A percentile compares a stretch with the other conserved stretches of the same genome.
Conservation (phyloP, 2,888 invertebrate species). For the Shargacucullia verbasci region DNA sequence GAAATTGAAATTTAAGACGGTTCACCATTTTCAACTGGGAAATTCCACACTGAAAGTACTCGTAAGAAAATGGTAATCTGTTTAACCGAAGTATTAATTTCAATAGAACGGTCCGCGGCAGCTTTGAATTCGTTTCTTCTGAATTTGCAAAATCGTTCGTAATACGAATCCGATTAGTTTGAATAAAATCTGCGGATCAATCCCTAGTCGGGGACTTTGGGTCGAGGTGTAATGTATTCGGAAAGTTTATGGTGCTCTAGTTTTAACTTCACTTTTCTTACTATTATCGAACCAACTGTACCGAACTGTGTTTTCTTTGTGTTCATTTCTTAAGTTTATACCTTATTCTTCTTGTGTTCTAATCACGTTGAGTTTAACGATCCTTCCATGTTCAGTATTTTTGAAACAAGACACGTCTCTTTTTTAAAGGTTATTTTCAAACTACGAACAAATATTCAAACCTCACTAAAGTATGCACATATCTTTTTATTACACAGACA, state of each 20-base stretch:
- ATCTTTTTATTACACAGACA: too few species aligned
- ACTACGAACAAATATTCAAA: not conserved
- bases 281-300: conserved; percentile 17
- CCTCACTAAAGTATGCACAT: too few species aligned
- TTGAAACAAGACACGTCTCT: too few species aligned
- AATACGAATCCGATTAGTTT: conserved; percentile 74
- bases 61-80: conserved; percentile 64
- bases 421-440: too few species aligned
- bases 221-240: conserved; percentile 69
- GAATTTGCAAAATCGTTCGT: conserved; percentile 72
- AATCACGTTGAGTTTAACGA: too few species aligned
- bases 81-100: conserved; percentile 73
- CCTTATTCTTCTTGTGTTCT: too few species aligned
- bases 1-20: conserved; percentile 53
- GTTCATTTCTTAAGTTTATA: conserved; percentile 15
- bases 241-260: conserved; percentile 60
- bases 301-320: conserved; percentile 15
- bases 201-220: conserved; percentile 61
- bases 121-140: conserved; percentile 65
- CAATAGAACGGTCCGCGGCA: conserved; percentile 60
- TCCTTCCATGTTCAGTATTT: too few species aligned
- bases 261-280: conserved; percentile 43
- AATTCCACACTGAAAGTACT: conserved; percentile 38
- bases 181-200: conserved; percentile 72
- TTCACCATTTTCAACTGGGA: conserved; percentile 45